Evolutionary conservation across 92 coral and sea anemone genomes (phyloP), one percentile per base, ranked within the genome.

Genomic region (Metridium senile): DNA sequence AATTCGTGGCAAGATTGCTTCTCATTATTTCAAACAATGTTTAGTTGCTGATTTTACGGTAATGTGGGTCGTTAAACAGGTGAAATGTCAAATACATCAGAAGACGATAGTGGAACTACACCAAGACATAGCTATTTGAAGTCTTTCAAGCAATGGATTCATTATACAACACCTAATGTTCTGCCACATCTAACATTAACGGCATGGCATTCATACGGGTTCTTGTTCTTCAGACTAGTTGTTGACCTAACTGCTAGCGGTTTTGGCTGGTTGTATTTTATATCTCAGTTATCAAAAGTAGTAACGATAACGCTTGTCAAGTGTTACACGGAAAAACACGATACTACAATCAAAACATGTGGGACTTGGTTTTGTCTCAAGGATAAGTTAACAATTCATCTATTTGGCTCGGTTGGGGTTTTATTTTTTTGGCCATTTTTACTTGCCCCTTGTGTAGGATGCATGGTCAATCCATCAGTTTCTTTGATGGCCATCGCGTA

Each of bases 371-470:
- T 81, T 11, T 29, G 72, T 20, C 77, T 78, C 33, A 81, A 85
- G 49, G 75, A 51, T 26, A 57, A 67, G 34, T 79, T 84, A 46
- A 83, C 89, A 23, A 17, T 75, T 8, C 93, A 88, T 43, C 47
- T 75, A 19, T 32, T 88, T 43, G 86, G 89, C 1, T 88, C 93
- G 0, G 85, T 83, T 25, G 88, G 89, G 1, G 57, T 88, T 18
- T 61, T 88, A 39, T 62, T 88, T 32, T 77, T 83, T 49, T 88
- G 93, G 93, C 93, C 93, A 13, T 80, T 84, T 57, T 28, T 64
- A n/a, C 77, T 80, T 28, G 77, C 74, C 26, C 89, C 93, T 9
- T 88, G 93, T 66, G 34, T 88, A 30, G 30, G 74, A 26, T 79
- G 89, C 28, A 72, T 34, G 39, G 76, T 47, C 17, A 82, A 68